phyloP scores from a whole-genome alignment of 2,888 invertebrate genomes.

The Drosophila helvetica region DNA sequence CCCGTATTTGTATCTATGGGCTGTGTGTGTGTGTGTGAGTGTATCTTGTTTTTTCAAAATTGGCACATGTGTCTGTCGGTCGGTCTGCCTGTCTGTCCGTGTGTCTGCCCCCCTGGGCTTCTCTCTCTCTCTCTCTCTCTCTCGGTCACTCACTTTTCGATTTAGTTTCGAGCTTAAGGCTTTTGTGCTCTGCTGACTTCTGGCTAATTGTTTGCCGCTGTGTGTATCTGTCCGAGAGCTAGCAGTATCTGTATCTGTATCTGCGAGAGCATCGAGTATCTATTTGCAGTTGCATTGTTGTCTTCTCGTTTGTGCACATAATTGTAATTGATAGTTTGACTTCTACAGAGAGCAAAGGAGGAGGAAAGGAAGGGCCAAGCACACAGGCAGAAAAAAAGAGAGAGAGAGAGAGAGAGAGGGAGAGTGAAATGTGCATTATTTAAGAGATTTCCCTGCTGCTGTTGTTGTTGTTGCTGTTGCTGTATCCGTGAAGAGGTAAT shows the following conservation, averaged over 20 bases:
- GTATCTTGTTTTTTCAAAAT: conserved; percentile 64
- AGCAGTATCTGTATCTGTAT: conserved; percentile 24
- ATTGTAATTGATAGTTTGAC: conserved; percentile 58
- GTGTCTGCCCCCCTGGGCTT: conserved; percentile 2
- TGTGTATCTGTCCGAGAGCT: conserved; percentile 27
- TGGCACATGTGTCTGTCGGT: conserved; percentile 41
- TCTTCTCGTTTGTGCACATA: conserved; percentile 43
- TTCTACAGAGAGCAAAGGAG: conserved; percentile 14
- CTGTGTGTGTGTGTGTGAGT: conserved; percentile 16
- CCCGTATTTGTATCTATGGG: background rate
- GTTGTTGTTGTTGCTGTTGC: conserved; percentile 31
- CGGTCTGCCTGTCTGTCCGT: background rate
- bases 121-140: conserved; percentile 1
- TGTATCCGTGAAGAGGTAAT: conserved; percentile 57
- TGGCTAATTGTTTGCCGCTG: conserved; percentile 46
- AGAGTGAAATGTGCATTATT: conserved; percentile 62
- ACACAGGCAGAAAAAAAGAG: background rate
- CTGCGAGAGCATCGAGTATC: conserved; percentile 45
- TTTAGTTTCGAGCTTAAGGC: conserved; percentile 49
- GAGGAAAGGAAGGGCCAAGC: no score
- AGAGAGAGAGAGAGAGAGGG: conserved; percentile 7
- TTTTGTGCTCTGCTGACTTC: conserved; percentile 53
- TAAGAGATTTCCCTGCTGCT: conserved; percentile 58
- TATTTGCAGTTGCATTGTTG: conserved; percentile 37
- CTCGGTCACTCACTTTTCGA: conserved; percentile 30